A percentile compares a stretch with the other conserved stretches of the same genome.
Conservation (phyloP, 2,113 vertebrate genomes). For the Gasterosteus nipponicus region DNA sequence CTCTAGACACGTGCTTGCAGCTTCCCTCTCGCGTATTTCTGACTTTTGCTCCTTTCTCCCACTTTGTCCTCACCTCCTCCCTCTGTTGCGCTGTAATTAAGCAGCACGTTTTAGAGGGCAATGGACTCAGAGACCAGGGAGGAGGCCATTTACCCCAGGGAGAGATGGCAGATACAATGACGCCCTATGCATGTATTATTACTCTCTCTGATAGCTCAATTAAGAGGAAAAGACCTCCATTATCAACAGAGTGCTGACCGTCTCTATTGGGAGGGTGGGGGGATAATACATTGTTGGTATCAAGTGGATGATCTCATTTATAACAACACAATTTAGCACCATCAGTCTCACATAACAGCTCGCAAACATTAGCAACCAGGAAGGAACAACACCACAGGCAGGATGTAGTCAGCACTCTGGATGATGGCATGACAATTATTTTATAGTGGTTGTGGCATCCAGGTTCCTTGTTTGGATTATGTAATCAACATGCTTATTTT, state of each 20-base stretch:
- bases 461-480: conserved; percentile 67
- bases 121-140: conserved; percentile 45
- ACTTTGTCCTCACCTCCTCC: conserved; percentile 52
- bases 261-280: conserved; percentile 11
- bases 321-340: conserved; percentile 47
- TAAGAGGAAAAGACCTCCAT: conserved; percentile 47
- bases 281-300: conserved; percentile 46
- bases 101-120: conserved; percentile 55
- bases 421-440: conserved; percentile 61
- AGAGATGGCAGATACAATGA: conserved; percentile 53
- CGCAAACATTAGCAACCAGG: conserved; percentile 26
- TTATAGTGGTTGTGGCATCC: conserved; percentile 49
- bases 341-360: conserved; percentile 34
- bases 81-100: conserved; percentile 65
- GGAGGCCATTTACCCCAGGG: conserved; percentile 56
- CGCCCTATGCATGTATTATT: conserved; percentile 43
- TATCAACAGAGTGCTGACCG: conserved; percentile 24
- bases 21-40: conserved; percentile 31
- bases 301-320: conserved; percentile 49
- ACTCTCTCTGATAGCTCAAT: conserved; percentile 56
- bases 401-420: conserved; percentile 24
- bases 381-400: conserved; percentile 40
- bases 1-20: conserved; percentile 7
- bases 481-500: conserved; percentile 67
- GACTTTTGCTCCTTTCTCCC: conserved; percentile 47